Conservation (phyloP, 2,888 invertebrate genomes). For the Chorisops tibialis region DNA sequence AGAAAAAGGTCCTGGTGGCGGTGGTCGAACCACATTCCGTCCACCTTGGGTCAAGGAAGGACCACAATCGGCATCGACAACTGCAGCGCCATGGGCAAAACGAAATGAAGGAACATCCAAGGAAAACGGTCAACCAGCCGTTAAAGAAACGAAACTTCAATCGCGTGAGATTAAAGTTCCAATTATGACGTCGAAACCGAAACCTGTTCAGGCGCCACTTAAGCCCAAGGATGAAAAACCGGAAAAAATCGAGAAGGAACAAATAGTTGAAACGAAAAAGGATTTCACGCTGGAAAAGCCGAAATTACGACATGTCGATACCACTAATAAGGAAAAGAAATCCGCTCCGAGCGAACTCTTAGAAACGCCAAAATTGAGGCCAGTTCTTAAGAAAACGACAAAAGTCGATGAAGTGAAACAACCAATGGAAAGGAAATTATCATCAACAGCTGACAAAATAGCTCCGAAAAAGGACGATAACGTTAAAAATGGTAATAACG, state of each 20-base stretch:
- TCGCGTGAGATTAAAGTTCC: constrained; percentile 50
- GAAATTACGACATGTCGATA: constrained; percentile 45
- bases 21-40: constrained; percentile 61
- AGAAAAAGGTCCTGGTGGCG: constrained; percentile 38
- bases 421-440: constrained; percentile 40
- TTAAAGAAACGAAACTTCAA: constrained; percentile 39
- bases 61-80: constrained; percentile 43
- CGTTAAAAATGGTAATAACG: not conserved
- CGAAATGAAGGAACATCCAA: constrained; percentile 28
- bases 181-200: constrained; percentile 42
- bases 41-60: constrained; percentile 70
- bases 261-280: not conserved
- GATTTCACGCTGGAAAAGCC: constrained; percentile 8
- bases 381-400: constrained; percentile 49
- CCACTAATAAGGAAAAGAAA: not conserved
- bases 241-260: not conserved
- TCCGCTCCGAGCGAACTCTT: constrained; percentile 17
- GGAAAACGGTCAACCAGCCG: constrained; percentile 33
- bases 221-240: constrained; percentile 38
- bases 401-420: constrained; percentile 50
- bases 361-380: constrained; percentile 47
- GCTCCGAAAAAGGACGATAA: not conserved
- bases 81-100: constrained; percentile 56
- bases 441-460: constrained; percentile 11
- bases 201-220: constrained; percentile 37